Percentiles rank a stretch among this genome's conserved stretches.
Evolutionary conservation across 2,113 vertebrate species (phyloP).

Genomic region (Alaudala cheleensis): DNA sequence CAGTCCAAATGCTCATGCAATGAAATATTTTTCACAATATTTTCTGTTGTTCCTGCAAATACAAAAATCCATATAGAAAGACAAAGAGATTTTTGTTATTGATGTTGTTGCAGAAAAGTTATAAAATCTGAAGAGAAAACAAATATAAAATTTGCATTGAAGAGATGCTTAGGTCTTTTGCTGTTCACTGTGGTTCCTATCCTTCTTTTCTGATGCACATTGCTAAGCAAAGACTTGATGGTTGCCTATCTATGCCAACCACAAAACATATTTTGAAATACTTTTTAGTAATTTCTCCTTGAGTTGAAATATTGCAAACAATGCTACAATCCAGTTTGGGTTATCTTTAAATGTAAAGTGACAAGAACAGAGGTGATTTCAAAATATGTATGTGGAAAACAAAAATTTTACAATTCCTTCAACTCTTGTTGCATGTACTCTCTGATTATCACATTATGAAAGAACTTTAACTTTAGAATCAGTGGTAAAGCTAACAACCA

Average conservation of each 20-base stretch:
- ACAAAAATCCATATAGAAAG: neutral
- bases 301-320: neutral
- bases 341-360: neutral
- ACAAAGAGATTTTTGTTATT: neutral
- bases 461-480: neutral
- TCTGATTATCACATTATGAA: neutral
- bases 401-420: neutral
- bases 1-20: neutral
- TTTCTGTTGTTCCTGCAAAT: neutral
- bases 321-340: neutral
- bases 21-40: neutral
- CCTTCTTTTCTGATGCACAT: neutral
- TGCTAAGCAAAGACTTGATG: neutral
- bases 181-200: neutral
- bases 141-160: neutral
- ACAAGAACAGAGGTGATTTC: neutral
- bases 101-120: neutral
- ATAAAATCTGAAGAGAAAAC: neutral
- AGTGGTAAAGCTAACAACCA: neutral
- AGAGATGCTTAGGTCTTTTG: neutral
- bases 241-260: neutral
- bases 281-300: neutral
- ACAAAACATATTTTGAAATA: neutral
- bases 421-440: neutral
- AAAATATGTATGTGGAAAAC: neutral